Evolutionary conservation across 2,888 invertebrate species (phyloP).

Genomic region (Eurois occulta): DNA sequence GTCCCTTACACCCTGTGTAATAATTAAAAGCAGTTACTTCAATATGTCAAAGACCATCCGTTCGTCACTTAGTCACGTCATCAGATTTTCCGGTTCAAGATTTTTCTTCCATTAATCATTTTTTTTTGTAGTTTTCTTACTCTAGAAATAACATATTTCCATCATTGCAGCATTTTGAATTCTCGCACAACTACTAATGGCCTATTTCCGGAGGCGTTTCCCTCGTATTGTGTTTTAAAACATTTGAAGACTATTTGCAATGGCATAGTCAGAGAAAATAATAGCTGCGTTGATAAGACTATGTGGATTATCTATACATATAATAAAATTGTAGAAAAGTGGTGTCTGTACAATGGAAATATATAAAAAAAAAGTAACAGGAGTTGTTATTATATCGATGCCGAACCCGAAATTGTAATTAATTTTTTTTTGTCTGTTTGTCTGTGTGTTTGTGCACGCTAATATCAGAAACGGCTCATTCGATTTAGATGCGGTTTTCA

Average conservation of each 20-base stretch:
- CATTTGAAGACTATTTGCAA: conserved; percentile 12
- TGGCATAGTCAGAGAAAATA: not conserved
- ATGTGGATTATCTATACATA: too few species aligned
- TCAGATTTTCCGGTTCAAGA: not conserved
- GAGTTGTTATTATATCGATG: too few species aligned
- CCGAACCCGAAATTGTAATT: too few species aligned
- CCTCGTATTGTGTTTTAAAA: conserved; percentile 30
- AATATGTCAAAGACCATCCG: not conserved
- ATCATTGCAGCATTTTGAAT: conserved; percentile 18
- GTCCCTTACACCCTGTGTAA: too few species aligned
- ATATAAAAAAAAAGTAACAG: too few species aligned
- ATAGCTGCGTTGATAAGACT: not conserved
- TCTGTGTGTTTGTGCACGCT: too few species aligned
- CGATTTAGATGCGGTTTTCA: too few species aligned
- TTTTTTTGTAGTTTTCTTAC: not conserved
- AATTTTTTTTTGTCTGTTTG: too few species aligned
- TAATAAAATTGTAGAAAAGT: too few species aligned
- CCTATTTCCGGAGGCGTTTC: conserved; percentile 36
- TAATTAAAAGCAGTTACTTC: too few species aligned
- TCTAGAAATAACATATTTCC: not conserved
- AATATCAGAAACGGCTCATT: too few species aligned
- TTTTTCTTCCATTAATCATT: not conserved
- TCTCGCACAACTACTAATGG: conserved; percentile 30
- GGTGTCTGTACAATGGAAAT: too few species aligned
- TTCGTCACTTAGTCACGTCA: not conserved